Percentiles rank a stretch among this genome's conserved stretches.
Conservation (phyloP, 2,888 invertebrate genomes). For the Onchidella celtica region DNA sequence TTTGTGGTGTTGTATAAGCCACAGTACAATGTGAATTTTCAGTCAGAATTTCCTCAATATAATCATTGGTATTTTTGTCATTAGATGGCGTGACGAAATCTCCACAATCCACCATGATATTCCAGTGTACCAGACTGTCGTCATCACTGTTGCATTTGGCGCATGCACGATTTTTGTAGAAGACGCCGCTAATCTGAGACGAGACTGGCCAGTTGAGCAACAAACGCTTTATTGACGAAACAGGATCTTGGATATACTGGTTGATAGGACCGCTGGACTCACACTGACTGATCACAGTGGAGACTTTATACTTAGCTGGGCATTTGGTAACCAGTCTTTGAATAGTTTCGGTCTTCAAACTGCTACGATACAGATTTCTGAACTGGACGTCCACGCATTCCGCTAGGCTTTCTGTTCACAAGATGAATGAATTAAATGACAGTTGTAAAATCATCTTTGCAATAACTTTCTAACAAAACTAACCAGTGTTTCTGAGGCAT, state of each 20-base stretch:
- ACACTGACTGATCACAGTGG: not conserved
- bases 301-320: not conserved
- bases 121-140: not conserved
- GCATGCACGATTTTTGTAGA: not conserved
- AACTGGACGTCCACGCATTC: no score
- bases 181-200: not conserved
- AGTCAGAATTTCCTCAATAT: not conserved
- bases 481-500: no score
- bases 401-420: no score
- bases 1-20: not conserved
- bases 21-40: not conserved
- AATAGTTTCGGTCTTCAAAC: no score
- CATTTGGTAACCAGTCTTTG: not conserved
- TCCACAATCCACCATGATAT: not conserved
- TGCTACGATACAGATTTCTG: no score
- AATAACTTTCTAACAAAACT: no score
- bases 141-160: not conserved
- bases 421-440: no score
- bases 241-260: not conserved
- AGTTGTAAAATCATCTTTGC: no score
- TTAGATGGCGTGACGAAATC: not conserved
- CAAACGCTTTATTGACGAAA: not conserved
- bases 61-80: not conserved
- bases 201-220: not conserved
- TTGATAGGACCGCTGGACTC: not conserved